A percentile compares a stretch with the other conserved stretches of the same genome.
phyloP scores from a whole-genome alignment of 2,888 invertebrate species.

The Euspilapteryx auroguttella region DNA sequence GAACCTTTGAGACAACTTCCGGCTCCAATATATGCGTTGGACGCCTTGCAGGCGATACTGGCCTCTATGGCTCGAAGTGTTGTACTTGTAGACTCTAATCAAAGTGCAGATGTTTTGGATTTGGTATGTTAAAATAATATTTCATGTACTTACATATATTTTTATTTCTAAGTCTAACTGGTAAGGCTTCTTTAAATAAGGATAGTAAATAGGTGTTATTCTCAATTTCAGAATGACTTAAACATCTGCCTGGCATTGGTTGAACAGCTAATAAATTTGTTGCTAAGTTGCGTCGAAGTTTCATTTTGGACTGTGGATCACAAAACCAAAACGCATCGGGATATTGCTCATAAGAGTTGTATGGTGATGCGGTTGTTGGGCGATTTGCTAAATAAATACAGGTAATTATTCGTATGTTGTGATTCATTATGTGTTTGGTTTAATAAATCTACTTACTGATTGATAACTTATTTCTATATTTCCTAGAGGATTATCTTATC shows the following conservation, averaged over 20 bases:
- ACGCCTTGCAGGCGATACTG: conserved; percentile 26
- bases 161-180: too few relatives aligned
- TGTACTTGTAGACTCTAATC: conserved; percentile 14
- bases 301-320: conserved; percentile 55
- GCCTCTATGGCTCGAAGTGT: conserved; percentile 30
- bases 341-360: conserved; percentile 53
- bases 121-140: conserved; percentile 27
- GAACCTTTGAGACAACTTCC: conserved; percentile 33
- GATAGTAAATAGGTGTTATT: too few relatives aligned
- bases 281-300: conserved; percentile 54
- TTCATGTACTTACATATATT: too few relatives aligned
- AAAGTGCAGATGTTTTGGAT: conserved; percentile 19
- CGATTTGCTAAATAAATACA: conserved; percentile 55
- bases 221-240: conserved; percentile 54
- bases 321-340: conserved; percentile 35
- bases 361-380: conserved; percentile 61
- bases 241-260: conserved; percentile 43
- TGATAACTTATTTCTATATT: neutral
- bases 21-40: conserved; percentile 37
- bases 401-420: too few relatives aligned
- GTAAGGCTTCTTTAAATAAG: too few relatives aligned
- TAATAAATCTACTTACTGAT: too few relatives aligned
- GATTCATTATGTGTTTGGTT: too few relatives aligned
- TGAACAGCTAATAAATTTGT: conserved; percentile 48
- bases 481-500: too few relatives aligned